phyloP scores from a whole-genome alignment of 2,797 vertebrate species.

The Microctenopoma stevenorrisi region DNA sequence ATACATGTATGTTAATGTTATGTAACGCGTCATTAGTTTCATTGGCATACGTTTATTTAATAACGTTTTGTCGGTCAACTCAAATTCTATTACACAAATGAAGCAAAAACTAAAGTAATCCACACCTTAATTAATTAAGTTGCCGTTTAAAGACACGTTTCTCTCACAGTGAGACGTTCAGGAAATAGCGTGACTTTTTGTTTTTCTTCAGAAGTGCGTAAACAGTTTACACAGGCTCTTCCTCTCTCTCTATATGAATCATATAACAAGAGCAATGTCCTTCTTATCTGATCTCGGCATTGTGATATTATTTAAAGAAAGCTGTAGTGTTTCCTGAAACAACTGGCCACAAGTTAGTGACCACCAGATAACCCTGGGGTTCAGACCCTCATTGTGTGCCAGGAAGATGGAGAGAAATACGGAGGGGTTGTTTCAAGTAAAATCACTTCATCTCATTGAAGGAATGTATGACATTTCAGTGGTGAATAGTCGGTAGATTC shows the following conservation, averaged over 20 bases:
- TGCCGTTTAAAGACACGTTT: background rate
- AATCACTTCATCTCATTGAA: slow-evolving; percentile 44
- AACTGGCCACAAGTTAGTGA: slow-evolving; percentile 65
- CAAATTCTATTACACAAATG: too few species aligned
- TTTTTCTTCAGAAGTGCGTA: slow-evolving; percentile 42
- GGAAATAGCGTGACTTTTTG: slow-evolving; percentile 40
- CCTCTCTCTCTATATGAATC: slow-evolving; percentile 72
- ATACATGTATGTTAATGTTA: background rate
- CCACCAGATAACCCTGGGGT: slow-evolving; percentile 73
- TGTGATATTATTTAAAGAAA: slow-evolving; percentile 84
- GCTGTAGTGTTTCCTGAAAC: slow-evolving; percentile 74
- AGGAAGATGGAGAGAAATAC: slow-evolving; percentile 50
- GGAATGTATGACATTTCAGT: slow-evolving; percentile 34
- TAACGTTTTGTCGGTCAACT: too few species aligned
- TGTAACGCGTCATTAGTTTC: too few species aligned
- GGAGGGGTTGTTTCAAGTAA: slow-evolving; percentile 31
- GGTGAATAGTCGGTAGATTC: background rate
- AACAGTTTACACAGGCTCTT: slow-evolving; percentile 75
- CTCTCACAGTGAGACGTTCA: slow-evolving; percentile 2
- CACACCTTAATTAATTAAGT: background rate
- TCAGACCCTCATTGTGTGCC: slow-evolving; percentile 60
- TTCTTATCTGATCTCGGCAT: slow-evolving; percentile 80
- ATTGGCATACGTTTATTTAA: too few species aligned
- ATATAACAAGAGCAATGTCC: slow-evolving; percentile 67
- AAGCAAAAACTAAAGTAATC: too few species aligned